A percentile compares a stretch with the other conserved stretches of the same genome.
These are phyloP conservation scores for Andrena haemorrhoa DNA, from an alignment of 2,888 invertebrate genomes.

Conservation along the genomic window DNA sequence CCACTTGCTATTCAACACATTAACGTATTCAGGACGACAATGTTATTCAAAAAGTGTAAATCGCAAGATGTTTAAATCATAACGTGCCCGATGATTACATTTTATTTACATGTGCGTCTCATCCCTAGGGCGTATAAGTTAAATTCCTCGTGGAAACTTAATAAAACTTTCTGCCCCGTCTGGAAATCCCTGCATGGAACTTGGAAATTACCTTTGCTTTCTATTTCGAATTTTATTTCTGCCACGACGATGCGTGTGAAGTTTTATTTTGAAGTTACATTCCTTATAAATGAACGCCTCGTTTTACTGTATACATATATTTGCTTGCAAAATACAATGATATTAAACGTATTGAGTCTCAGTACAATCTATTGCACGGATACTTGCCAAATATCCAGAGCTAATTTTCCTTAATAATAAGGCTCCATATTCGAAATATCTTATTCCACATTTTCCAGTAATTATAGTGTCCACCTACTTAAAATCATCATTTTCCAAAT, in stretches of 20 bases:
- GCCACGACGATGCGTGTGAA: not conserved
- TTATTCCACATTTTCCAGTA: too few species aligned
- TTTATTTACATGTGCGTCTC: constrained; percentile 33
- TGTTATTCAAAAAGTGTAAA: not conserved
- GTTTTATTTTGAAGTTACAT: not conserved
- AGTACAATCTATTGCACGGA: too few species aligned
- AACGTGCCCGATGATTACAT: constrained; percentile 16
- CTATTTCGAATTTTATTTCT: constrained; percentile 28
- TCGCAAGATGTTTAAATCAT: constrained; percentile 18
- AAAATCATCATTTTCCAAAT: too few species aligned
- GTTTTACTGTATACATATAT: too few species aligned
- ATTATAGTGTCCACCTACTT: too few species aligned
- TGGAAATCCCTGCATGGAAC: constrained; percentile 12
- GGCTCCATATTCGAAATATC: too few species aligned
- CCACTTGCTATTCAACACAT: not conserved
- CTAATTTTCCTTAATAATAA: too few species aligned
- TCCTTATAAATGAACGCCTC: too few species aligned
- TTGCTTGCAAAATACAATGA: too few species aligned
- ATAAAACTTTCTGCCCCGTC: constrained; percentile 37
- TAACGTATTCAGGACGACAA: not conserved
- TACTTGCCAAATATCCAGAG: too few species aligned
- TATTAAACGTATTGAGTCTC: too few species aligned
- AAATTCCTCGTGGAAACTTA: constrained; percentile 34
- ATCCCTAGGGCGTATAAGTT: constrained; percentile 33
- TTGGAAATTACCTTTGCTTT: constrained; percentile 31